Conservation (phyloP, 2,888 invertebrate species). For the Eupithecia inturbata region DNA sequence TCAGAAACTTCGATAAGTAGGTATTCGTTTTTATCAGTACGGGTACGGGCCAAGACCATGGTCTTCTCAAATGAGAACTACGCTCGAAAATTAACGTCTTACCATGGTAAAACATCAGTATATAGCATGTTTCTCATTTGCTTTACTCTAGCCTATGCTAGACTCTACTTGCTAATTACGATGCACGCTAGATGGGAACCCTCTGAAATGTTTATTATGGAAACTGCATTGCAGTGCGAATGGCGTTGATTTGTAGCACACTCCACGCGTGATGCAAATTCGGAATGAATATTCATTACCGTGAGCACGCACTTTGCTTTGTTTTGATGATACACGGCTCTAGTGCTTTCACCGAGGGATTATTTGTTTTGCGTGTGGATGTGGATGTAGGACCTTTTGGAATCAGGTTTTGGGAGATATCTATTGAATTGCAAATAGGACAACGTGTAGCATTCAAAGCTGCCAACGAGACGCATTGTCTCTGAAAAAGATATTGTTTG, state of each 20-base stretch:
- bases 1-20: not conserved
- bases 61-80: too few relatives aligned
- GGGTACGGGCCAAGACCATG: too few relatives aligned
- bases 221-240: conserved; percentile 21
- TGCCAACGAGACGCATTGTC: not conserved
- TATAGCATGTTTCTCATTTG: not conserved
- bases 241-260: conserved; percentile 21
- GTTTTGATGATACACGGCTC: conserved; percentile 1
- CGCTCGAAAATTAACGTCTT: not conserved
- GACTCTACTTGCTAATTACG: conserved; percentile 23
- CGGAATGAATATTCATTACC: conserved; percentile 17
- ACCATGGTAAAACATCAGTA: not conserved
- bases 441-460: not conserved
- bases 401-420: not conserved
- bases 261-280: conserved; percentile 10
- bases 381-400: not conserved
- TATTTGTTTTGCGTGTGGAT: not conserved
- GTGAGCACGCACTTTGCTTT: conserved; percentile 15
- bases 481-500: not conserved
- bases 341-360: conserved; percentile 4
- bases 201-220: conserved; percentile 22
- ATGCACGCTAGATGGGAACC: conserved; percentile 31
- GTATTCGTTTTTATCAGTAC: not conserved
- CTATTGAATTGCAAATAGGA: conserved; percentile 5
- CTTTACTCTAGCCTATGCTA: not conserved